These are phyloP conservation scores for Tyria jacobaeae DNA, from an alignment of 2,888 invertebrate genomes.

Conservation along the genomic window DNA sequence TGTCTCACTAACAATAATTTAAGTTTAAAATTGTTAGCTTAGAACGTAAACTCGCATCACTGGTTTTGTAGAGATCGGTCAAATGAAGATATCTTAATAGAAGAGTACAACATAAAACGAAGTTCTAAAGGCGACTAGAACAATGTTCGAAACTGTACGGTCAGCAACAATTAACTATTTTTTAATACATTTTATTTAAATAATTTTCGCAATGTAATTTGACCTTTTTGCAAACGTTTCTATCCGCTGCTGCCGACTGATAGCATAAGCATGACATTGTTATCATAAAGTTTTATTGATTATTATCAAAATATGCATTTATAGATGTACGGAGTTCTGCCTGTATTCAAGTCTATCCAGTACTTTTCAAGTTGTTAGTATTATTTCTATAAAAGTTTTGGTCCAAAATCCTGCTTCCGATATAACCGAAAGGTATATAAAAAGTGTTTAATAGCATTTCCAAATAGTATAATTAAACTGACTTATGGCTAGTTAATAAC, in stretches of 20 bases:
- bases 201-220: conserved; percentile 30
- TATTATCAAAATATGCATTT: background rate
- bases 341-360: too few relatives aligned
- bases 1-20: background rate
- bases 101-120: conserved; percentile 37
- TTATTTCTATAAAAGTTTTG: too few relatives aligned
- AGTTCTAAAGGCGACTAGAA: conserved; percentile 25
- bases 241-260: conserved; percentile 17
- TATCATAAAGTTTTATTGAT: conserved; percentile 24
- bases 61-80: background rate
- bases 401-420: too few relatives aligned
- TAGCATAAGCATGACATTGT: conserved; percentile 30
- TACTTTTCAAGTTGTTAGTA: too few relatives aligned
- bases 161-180: conserved; percentile 35
- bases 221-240: conserved; percentile 25
- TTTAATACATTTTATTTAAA: background rate
- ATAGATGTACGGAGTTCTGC: too few relatives aligned
- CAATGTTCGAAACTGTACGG: conserved; percentile 38
- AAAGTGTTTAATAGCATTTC: too few relatives aligned
- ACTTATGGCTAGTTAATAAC: too few relatives aligned
- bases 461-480: too few relatives aligned
- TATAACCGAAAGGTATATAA: too few relatives aligned
- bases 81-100: conserved; percentile 18
- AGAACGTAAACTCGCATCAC: background rate
- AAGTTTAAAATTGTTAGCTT: background rate